A percentile compares a stretch with the other conserved stretches of the same genome.
These are phyloP conservation scores for Platyura marginata DNA, from an alignment of 1,140 invertebrate genomes.

Conservation along the genomic window DNA sequence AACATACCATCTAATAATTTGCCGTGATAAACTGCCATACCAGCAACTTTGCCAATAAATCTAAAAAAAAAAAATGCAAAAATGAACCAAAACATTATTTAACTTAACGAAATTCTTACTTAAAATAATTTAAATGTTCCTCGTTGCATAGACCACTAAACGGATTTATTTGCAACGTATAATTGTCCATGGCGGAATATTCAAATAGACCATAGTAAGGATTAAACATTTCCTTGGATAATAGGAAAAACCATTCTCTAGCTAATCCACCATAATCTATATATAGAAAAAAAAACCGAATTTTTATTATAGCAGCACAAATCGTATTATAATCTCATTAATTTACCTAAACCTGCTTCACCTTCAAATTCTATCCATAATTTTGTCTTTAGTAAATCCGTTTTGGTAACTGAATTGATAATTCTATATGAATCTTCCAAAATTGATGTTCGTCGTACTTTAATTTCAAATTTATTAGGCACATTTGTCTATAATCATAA, in stretches of 20 bases:
- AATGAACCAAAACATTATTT: neutral
- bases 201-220: constrained; percentile 98
- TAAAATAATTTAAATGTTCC: constrained; percentile 94
- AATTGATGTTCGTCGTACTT: constrained; percentile 73
- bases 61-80: constrained; percentile 5
- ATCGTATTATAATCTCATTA: neutral
- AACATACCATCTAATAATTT: constrained; percentile 81
- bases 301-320: no score
- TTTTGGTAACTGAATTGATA: constrained; percentile 64
- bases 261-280: constrained; percentile 92
- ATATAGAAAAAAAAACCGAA: constrained; percentile 3
- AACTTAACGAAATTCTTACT: constrained; percentile 24
- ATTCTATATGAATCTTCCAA: constrained; percentile 91
- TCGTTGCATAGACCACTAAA: constrained; percentile 93
- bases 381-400: constrained; percentile 88
- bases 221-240: constrained; percentile 99
- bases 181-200: constrained; percentile 99
- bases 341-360: constrained; percentile 55
- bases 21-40: constrained; percentile 98
- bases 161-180: constrained; percentile 97
- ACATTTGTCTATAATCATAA: constrained; percentile 58
- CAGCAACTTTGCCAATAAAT: constrained; percentile 92
- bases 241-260: constrained; percentile 94
- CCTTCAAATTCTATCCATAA: constrained; percentile 98
- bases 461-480: constrained; percentile 97